These are phyloP conservation scores for Drosophila orosa DNA, from an alignment of 1,140 invertebrate species.

Conservation along the genomic window DNA sequence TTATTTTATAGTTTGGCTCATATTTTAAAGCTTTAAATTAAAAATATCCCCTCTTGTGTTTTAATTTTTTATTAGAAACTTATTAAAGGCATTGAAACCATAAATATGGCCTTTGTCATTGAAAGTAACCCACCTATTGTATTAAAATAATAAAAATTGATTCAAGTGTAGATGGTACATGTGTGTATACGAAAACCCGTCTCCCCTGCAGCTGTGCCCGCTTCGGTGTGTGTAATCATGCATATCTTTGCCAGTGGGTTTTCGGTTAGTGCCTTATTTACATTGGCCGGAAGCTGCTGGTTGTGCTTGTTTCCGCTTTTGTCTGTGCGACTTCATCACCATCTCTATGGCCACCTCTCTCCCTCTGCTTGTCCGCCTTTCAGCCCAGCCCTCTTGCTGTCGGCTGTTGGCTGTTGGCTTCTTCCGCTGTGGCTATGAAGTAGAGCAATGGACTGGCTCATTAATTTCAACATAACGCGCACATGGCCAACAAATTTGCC, in stretches of 20 bases:
- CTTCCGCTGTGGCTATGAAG: slow-evolving; percentile 40
- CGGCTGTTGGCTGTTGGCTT: neutral
- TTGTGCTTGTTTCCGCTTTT: slow-evolving; percentile 64
- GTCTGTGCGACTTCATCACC: slow-evolving; percentile 51
- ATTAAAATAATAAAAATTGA: neutral
- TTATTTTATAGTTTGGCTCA: neutral
- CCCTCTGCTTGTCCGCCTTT: neutral
- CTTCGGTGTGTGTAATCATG: slow-evolving; percentile 57
- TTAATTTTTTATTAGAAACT: too few species aligned
- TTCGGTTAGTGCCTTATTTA: slow-evolving; percentile 63
- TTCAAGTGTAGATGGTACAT: neutral
- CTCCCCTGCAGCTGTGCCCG: slow-evolving; percentile 6
- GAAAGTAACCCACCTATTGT: too few species aligned
- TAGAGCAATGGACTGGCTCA: slow-evolving; percentile 62
- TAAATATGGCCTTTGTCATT: neutral
- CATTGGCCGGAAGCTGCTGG: slow-evolving; percentile 63
- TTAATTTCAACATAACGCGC: slow-evolving; percentile 67
- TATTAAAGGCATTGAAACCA: neutral
- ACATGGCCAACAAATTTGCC: slow-evolving; percentile 51
- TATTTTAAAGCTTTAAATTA: too few species aligned
- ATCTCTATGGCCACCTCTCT: slow-evolving; percentile 6
- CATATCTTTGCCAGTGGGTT: slow-evolving; percentile 55
- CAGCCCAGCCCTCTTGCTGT: slow-evolving; percentile 4
- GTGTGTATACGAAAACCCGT: slow-evolving; percentile 11
- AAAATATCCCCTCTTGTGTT: too few species aligned